phyloP scores from a whole-genome alignment of 2,113 vertebrate species.

The Phocoena phocoena region DNA sequence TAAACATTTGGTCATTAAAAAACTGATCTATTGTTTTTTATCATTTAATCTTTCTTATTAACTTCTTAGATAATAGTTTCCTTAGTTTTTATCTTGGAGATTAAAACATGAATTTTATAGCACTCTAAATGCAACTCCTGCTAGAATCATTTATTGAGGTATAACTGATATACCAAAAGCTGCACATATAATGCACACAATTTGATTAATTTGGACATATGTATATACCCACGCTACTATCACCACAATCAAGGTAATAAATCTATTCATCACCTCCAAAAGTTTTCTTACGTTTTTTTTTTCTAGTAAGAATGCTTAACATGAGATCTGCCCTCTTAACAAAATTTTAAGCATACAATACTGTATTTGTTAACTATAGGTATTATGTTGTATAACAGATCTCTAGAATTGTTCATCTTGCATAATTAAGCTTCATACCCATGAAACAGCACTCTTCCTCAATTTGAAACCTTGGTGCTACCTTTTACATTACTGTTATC shows the following conservation, averaged over 20 bases:
- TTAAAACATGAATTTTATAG: neutral
- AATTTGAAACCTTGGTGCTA: neutral
- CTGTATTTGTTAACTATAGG: too few relatives aligned
- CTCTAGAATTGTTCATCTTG: too few relatives aligned
- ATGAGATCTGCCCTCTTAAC: too few relatives aligned
- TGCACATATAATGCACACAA: neutral
- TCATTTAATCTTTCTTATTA: neutral
- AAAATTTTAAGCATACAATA: too few relatives aligned
- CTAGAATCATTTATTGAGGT: neutral
- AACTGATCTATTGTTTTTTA: neutral
- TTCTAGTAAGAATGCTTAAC: neutral
- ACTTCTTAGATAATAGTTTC: neutral
- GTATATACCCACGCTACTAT: neutral
- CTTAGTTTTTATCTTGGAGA: neutral
- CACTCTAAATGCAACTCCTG: neutral
- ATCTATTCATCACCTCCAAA: too few relatives aligned
- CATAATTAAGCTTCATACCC: too few relatives aligned
- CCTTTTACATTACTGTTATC: neutral
- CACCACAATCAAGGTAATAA: neutral
- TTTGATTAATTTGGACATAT: neutral
- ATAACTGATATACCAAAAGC: neutral
- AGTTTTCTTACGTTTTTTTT: neutral
- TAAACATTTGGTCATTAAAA: neutral
- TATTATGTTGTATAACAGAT: too few relatives aligned
- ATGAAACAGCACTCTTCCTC: neutral